Percentiles rank a stretch among this genome's conserved stretches.
phyloP scores from a whole-genome alignment of 2,113 vertebrate species.

The Tetrao urogallus region DNA sequence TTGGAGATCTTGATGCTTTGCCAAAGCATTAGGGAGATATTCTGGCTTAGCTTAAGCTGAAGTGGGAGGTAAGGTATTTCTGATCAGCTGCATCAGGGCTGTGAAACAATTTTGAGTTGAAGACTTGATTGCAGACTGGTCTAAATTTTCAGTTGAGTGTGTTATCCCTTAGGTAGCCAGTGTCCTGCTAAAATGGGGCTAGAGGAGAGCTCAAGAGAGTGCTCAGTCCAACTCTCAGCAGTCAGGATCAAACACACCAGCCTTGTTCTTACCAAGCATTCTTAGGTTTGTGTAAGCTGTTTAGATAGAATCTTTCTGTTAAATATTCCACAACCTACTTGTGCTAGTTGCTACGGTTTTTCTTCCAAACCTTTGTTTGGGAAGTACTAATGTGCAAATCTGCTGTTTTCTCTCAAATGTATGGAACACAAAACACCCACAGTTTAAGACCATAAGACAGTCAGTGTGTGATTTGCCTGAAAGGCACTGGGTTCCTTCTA shows the following conservation, averaged over 20 bases:
- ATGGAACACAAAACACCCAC: neutral
- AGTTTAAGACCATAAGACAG: neutral
- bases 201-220: neutral
- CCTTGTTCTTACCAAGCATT: neutral
- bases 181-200: neutral
- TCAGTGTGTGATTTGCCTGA: neutral
- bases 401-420: neutral
- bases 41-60: neutral
- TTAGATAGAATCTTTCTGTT: constrained; percentile 13
- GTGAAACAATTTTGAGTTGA: neutral
- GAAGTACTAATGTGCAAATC: neutral
- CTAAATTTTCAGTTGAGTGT: neutral
- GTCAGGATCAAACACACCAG: neutral
- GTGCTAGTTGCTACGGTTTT: neutral
- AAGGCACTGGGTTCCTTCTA: neutral
- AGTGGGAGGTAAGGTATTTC: neutral
- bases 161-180: neutral
- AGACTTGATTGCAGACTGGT: neutral
- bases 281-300: neutral
- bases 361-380: neutral
- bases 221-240: neutral
- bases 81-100: neutral
- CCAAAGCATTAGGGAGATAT: neutral
- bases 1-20: neutral
- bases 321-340: neutral